A percentile compares a stretch with the other conserved stretches of the same genome.
phyloP scores from a whole-genome alignment of 2,113 vertebrate species.

The Labeo rohita region DNA sequence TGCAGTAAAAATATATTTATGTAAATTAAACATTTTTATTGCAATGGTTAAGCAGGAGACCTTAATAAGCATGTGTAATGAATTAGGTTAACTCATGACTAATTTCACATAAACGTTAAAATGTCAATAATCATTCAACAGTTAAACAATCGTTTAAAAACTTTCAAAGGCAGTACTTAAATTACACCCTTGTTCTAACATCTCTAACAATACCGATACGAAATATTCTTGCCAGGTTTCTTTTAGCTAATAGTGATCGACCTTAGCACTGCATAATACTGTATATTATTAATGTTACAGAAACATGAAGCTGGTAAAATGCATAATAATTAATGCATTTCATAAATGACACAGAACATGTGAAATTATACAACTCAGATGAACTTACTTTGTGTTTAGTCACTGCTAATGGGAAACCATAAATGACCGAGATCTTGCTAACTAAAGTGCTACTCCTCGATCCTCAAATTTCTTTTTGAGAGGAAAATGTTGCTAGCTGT shows the following conservation, averaged over 20 bases:
- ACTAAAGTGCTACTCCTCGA: neutral
- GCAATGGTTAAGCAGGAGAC: neutral
- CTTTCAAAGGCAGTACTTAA: neutral
- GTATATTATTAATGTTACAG: neutral
- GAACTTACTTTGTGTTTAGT: conserved; percentile 6
- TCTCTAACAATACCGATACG: neutral
- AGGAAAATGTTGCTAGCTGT: neutral
- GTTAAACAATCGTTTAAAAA: neutral
- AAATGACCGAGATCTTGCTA: neutral
- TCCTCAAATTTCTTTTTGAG: neutral
- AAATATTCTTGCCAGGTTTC: neutral
- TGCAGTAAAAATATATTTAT: neutral
- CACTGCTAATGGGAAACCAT: neutral
- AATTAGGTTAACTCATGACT: neutral
- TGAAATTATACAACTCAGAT: neutral
- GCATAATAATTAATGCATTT: neutral
- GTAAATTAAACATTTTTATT: neutral
- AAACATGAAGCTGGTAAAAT: neutral
- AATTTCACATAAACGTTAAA: neutral
- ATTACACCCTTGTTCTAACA: neutral
- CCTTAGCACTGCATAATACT: neutral
- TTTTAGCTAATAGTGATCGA: neutral
- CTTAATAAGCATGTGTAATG: neutral
- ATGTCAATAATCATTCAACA: neutral
- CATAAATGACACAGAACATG: neutral